Evolutionary conservation across 2,888 invertebrate genomes (phyloP).

Genomic region (Frankliniella intonsa): DNA sequence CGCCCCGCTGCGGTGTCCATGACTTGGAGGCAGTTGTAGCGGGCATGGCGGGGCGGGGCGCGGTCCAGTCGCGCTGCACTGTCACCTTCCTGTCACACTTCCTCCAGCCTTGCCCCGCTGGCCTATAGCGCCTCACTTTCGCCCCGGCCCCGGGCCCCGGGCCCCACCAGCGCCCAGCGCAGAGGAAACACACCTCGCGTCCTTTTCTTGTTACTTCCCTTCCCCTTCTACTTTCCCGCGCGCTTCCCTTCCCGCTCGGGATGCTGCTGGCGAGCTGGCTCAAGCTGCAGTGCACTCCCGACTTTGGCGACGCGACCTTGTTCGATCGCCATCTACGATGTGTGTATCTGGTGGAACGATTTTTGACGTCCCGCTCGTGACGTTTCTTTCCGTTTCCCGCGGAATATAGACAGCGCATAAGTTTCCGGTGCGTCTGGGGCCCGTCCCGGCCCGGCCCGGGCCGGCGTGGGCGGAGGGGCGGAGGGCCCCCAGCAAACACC

Average conservation of each 20-base stretch:
- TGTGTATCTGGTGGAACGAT: no score
- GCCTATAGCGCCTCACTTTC: background rate
- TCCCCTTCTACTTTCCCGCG: no score
- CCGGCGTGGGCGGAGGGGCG: background rate
- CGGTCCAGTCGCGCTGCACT: background rate
- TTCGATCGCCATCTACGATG: no score
- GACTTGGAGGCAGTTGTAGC: background rate
- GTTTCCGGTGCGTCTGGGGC: background rate
- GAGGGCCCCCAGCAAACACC: background rate
- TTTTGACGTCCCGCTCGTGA: no score
- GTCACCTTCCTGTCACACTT: constrained; percentile 4
- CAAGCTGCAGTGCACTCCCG: no score
- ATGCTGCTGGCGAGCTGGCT: no score
- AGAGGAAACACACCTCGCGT: background rate
- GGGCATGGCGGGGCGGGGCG: background rate
- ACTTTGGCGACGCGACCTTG: no score
- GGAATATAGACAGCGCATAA: background rate
- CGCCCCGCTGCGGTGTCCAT: background rate
- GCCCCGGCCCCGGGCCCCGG: background rate
- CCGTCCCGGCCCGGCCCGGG: no score
- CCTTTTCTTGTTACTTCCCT: no score
- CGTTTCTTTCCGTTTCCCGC: no score
- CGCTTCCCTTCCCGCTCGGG: no score
- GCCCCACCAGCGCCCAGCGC: no score
- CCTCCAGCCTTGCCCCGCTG: constrained; percentile 13